Evolutionary conservation across 2,888 invertebrate species (phyloP).

Genomic region (Agrotis clavis): DNA sequence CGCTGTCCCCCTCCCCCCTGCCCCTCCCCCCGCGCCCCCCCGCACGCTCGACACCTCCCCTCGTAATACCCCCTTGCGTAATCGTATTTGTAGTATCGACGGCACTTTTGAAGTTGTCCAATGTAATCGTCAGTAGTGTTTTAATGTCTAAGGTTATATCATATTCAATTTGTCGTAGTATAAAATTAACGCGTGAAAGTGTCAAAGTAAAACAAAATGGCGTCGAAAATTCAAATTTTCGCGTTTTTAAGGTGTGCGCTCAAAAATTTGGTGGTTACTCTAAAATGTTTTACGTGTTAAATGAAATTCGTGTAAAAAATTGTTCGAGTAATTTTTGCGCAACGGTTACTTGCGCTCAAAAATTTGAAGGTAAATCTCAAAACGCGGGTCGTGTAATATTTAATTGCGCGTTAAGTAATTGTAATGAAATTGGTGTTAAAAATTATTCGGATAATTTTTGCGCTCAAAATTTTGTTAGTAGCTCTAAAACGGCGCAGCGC

Average conservation of each 20-base stretch:
- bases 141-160: constrained; percentile 55
- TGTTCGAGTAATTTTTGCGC: constrained; percentile 3
- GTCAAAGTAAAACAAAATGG: constrained; percentile 31
- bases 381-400: background rate
- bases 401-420: background rate
- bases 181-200: constrained; percentile 35
- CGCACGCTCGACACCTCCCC: constrained; percentile 72
- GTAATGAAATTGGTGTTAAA: constrained; percentile 28
- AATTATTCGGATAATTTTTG: background rate
- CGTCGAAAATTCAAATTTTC: constrained; percentile 20
- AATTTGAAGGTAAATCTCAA: background rate
- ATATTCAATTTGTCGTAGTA: constrained; percentile 49
- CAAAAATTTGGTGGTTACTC: constrained; percentile 8
- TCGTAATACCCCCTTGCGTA: constrained; percentile 43
- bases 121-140: constrained; percentile 46
- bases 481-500: background rate
- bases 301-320: background rate
- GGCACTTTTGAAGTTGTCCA: constrained; percentile 58
- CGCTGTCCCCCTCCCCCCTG: constrained; percentile 64
- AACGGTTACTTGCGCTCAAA: too few relatives aligned
- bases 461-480: background rate
- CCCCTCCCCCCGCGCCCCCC: constrained; percentile 42
- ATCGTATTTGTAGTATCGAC: constrained; percentile 45
- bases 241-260: constrained; percentile 19
- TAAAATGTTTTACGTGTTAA: background rate